Conservation (phyloP, 2,797 vertebrate genomes). For the Bucorvus abyssinicus region DNA sequence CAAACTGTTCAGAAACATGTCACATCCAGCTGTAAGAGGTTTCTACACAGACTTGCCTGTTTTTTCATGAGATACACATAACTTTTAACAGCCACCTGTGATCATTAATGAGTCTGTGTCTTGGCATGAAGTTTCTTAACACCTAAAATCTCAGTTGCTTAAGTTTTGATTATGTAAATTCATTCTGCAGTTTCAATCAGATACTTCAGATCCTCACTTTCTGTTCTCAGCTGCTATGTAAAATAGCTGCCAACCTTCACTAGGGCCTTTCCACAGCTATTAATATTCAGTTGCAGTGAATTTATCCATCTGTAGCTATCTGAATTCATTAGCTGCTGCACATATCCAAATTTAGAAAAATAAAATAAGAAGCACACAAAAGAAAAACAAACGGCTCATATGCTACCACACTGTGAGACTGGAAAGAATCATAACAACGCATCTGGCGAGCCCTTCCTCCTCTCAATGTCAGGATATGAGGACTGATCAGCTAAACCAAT, state of each 20-base stretch:
- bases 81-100: neutral
- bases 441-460: slow-evolving; percentile 1
- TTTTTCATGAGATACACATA: neutral
- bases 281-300: slow-evolving; percentile 10
- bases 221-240: neutral
- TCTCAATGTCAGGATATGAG: neutral
- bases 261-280: slow-evolving; percentile 17
- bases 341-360: neutral
- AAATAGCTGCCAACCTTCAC: neutral
- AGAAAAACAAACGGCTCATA: neutral
- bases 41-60: neutral
- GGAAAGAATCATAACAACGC: neutral
- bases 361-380: neutral
- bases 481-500: neutral
- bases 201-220: neutral
- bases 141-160: slow-evolving; percentile 29
- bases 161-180: slow-evolving; percentile 17
- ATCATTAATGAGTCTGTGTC: neutral
- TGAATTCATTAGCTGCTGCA: neutral
- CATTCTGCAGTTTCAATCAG: neutral
- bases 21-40: neutral
- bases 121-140: slow-evolving; percentile 17
- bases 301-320: neutral
- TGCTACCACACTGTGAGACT: neutral
- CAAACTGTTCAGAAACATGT: neutral